These are phyloP conservation scores for Allacma fusca DNA, from an alignment of 2,888 invertebrate species.

Conservation along the genomic window DNA sequence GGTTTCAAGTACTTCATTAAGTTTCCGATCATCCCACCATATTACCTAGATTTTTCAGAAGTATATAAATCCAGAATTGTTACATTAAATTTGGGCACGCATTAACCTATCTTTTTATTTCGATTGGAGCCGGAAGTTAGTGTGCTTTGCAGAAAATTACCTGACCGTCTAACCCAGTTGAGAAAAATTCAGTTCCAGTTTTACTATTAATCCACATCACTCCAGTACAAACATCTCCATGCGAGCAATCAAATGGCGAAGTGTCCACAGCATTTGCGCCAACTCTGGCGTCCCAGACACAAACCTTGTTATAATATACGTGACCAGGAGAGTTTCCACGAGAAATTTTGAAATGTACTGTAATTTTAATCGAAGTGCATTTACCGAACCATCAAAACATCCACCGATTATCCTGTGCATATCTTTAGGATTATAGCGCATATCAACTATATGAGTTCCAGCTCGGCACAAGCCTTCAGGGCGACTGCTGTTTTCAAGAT, in stretches of 20 bases:
- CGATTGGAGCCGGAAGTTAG: too few species aligned
- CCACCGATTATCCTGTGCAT: conserved; percentile 73
- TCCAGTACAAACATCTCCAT: conserved; percentile 86
- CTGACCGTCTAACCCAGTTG: conserved; percentile 90
- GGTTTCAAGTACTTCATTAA: conserved; percentile 76
- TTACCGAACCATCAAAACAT: conserved; percentile 70
- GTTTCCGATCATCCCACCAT: conserved; percentile 83
- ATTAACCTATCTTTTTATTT: too few species aligned
- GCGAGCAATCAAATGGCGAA: conserved; percentile 82
- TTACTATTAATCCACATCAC: conserved; percentile 94
- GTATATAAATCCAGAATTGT: too few species aligned
- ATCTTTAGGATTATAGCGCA: conserved; percentile 84
- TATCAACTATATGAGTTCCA: conserved; percentile 55
- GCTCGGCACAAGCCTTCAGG: conserved; percentile 55
- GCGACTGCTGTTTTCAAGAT: conserved; percentile 72
- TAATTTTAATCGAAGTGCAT: too few species aligned
- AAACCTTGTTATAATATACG: too few species aligned
- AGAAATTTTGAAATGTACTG: too few species aligned
- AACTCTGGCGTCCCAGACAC: conserved; percentile 85
- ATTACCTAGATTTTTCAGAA: too few species aligned
- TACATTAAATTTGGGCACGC: too few species aligned
- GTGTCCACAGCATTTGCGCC: conserved; percentile 81
- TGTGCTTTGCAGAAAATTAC: too few species aligned
- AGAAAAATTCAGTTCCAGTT: conserved; percentile 93
- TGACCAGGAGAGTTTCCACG: too few species aligned